Evolutionary conservation across 2,797 vertebrate genomes (phyloP), one percentile per base, ranked within the genome.

Genomic region (Pampus argenteus): DNA sequence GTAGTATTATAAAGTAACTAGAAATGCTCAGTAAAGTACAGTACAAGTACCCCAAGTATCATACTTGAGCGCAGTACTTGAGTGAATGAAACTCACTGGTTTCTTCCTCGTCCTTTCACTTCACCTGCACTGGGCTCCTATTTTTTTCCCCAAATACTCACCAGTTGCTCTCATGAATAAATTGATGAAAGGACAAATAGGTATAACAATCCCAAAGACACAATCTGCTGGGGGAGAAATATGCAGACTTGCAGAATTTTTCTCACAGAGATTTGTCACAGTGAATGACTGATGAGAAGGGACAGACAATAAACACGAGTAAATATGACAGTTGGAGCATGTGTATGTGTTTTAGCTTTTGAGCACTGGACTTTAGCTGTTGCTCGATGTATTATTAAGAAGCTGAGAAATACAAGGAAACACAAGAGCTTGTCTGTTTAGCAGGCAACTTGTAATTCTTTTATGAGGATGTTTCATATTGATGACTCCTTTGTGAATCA

Each of bases 271-370:
- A 86, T 93, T 90, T 90, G 86, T 88, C 81, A 81, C 78, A 20
- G 76, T 92, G 83, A 94, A 93, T 93, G 88, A 86, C 81, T 92
- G 90, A 94, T 94, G 91, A 83, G 83, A 14, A 6, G 71, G 60
- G 79, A 86, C 84, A 71, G 44, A 76, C 71, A 15, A 55, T 62
- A 83, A 87, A 82, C 74, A 87, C 15, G 9, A 76, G 81, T 81
- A 56, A 86, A 90, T 83, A 87, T 76, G 78, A 65, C 65, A 61
- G 74, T 13, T 61, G 56, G 59, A 64, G 64, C 48, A 71, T 65
- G 66, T 76, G 62, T 71, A 69, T 76, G 66, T 64, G 61, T 69
- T 55, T 73, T 38, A 49, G 47, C 70, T 44, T 28, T n/a, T 55
- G 64, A 71, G 75, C 68, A 25, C 28, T 65, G 81, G 81, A 77